Evolutionary conservation across 2,797 vertebrate genomes (phyloP).

Genomic region (Gymnopithys bicolor): DNA sequence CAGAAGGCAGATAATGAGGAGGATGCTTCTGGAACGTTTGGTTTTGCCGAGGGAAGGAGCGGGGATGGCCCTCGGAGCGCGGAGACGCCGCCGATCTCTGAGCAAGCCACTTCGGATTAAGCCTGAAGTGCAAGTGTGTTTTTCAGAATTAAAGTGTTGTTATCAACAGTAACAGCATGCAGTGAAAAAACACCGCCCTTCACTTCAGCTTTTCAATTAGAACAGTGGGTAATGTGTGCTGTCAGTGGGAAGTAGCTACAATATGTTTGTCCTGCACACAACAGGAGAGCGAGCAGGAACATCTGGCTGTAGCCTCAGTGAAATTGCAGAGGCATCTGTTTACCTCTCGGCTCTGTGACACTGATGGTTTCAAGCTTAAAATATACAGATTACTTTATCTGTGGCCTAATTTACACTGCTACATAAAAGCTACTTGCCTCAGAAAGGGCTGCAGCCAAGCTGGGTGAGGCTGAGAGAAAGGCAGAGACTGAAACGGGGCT

Average conservation of each 20-base stretch:
- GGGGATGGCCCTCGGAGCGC: not conserved
- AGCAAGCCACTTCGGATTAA: slow-evolving; percentile 51
- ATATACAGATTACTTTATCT: slow-evolving; percentile 81
- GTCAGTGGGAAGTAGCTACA: slow-evolving; percentile 83
- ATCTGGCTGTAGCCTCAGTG: slow-evolving; percentile 83
- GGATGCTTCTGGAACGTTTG: not conserved
- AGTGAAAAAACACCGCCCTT: slow-evolving; percentile 74
- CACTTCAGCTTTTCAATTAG: slow-evolving; percentile 76
- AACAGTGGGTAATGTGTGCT: slow-evolving; percentile 81
- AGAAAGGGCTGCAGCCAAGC: slow-evolving; percentile 67
- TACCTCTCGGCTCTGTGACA: slow-evolving; percentile 86
- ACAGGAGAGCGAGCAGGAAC: slow-evolving; percentile 80
- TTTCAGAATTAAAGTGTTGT: slow-evolving; percentile 70
- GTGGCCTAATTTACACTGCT: slow-evolving; percentile 87
- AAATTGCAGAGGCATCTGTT: slow-evolving; percentile 89
- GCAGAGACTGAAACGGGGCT: slow-evolving; percentile 19
- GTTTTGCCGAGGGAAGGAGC: not conserved
- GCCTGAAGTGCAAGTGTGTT: slow-evolving; percentile 47
- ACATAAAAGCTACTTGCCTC: slow-evolving; percentile 69
- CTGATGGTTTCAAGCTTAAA: slow-evolving; percentile 90
- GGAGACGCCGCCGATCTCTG: not conserved
- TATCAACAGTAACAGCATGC: slow-evolving; percentile 54
- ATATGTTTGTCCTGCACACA: slow-evolving; percentile 81
- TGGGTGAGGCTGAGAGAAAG: slow-evolving; percentile 43
- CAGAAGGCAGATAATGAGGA: not conserved